Evolutionary conservation across 2,113 vertebrate genomes (phyloP).

Genomic region (Phyllostomus discolor): DNA sequence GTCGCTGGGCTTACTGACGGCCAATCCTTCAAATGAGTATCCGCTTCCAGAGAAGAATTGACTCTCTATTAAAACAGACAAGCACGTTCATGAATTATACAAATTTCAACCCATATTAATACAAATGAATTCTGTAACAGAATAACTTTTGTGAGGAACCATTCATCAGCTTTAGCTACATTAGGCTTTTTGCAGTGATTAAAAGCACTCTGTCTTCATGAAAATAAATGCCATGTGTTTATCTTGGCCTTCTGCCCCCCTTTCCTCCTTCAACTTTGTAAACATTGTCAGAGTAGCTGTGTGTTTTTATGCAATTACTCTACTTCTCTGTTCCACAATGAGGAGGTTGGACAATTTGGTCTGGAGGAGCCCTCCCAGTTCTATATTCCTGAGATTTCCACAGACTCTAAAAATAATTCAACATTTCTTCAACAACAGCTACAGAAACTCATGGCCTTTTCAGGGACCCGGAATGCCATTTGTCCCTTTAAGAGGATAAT

Average conservation of each 20-base stretch:
- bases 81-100: neutral
- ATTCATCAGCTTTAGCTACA: neutral
- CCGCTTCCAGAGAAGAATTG: slow-evolving; percentile 51
- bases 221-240: slow-evolving; percentile 13
- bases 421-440: neutral
- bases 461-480: neutral
- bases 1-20: neutral
- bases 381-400: neutral
- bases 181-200: neutral
- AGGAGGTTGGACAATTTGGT: neutral
- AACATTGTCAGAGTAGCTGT: neutral
- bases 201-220: neutral
- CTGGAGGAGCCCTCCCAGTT: neutral
- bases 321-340: neutral
- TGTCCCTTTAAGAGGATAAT: neutral
- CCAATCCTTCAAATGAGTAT: neutral
- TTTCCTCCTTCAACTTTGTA: neutral
- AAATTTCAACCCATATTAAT: neutral
- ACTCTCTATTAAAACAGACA: slow-evolving; percentile 64
- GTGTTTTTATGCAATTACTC: neutral
- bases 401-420: neutral
- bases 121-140: slow-evolving; percentile 5
- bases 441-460: neutral
- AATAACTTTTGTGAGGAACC: neutral
- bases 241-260: neutral